Base-by-base conservation (phyloP, 92 coral and sea anemone species). In the Porites divaricata region DNA sequence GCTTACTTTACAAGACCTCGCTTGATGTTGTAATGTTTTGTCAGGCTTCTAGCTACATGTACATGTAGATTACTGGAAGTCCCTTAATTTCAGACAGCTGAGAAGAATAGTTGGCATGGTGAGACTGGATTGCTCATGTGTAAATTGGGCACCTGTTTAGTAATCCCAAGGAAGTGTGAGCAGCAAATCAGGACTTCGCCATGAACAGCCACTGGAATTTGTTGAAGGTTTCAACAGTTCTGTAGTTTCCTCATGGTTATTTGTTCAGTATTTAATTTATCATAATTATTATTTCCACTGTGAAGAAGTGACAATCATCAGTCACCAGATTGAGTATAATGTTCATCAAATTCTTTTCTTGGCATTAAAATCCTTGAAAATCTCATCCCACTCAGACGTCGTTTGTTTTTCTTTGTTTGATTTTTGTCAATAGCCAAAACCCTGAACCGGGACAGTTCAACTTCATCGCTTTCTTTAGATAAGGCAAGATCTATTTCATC, bases 361-460 rank as follows among this genome's bases (percentile, higher is more conserved):
- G 90, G 51, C 51, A 72, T 81, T 6, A 78, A 67, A 48, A 93
- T 54, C 58, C 72, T 76, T 69, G 87, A 78, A 83, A 80, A 88
- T 63, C 94, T 86, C 12, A 74, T 48, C 23, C 91, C 68, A 62
- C 75, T 81, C 20, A 93, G 75, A 74, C 80, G 93, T 8, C 88
- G 87, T 66, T 90, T 93, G 67, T 89, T 93, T 78, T 93, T 93
- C 86, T 90, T 93, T 49, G 96, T 90, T 0, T 77, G 81, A 75
- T 75, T 63, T 15, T 81, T 72, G 22, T 88, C 81, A 77, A 90
- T 86, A 25, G 65, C 56, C n/a, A 75, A 74, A 68, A 89, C 89
- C 76, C 85, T 89, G 50, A 89, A 87, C 70, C 88, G 83, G 24
- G 86, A 87, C 51, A 85, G 62, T 35, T 70, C 75, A 20, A 85